Evolutionary conservation across 2,888 invertebrate species (phyloP).

Genomic region (Drosophila kokeensis): DNA sequence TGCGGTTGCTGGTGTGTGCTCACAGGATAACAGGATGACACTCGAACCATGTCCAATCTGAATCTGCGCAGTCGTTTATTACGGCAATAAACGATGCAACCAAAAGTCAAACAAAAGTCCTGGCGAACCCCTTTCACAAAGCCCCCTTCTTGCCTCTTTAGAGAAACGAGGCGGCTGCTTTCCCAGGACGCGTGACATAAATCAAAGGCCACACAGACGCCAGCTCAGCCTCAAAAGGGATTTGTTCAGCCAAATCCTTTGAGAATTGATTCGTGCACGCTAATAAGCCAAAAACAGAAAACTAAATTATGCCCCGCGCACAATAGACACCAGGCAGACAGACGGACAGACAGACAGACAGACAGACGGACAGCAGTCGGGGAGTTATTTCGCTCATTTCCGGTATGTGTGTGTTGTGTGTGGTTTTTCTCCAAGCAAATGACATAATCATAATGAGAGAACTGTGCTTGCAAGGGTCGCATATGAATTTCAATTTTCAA

Average conservation of each 20-base stretch:
- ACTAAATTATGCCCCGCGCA: conserved; percentile 69
- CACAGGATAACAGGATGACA: conserved; percentile 52
- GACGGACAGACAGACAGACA: not conserved
- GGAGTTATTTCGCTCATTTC: conserved; percentile 47
- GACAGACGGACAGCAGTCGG: not conserved
- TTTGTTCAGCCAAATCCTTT: conserved; percentile 82
- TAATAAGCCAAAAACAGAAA: conserved; percentile 78
- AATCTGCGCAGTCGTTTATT: conserved; percentile 56
- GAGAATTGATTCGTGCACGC: conserved; percentile 84
- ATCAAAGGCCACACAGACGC: conserved; percentile 57
- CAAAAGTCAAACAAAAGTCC: conserved; percentile 52
- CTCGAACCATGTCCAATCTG: conserved; percentile 73
- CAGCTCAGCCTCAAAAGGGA: conserved; percentile 59
- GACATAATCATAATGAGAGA: conserved; percentile 73
- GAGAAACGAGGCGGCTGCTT: conserved; percentile 47
- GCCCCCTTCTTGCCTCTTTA: not conserved
- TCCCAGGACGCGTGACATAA: conserved; percentile 80
- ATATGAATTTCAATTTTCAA: conserved; percentile 76
- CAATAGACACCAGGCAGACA: conserved; percentile 6
- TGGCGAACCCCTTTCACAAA: conserved; percentile 43
- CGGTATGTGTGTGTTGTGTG: conserved; percentile 28
- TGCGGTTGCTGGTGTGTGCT: not conserved
- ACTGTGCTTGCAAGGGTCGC: conserved; percentile 3
- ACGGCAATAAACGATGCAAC: conserved; percentile 58
- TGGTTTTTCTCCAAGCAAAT: conserved; percentile 53